phyloP scores from a whole-genome alignment of 2,113 vertebrate species.

The Nyctereutes procyonoides region DNA sequence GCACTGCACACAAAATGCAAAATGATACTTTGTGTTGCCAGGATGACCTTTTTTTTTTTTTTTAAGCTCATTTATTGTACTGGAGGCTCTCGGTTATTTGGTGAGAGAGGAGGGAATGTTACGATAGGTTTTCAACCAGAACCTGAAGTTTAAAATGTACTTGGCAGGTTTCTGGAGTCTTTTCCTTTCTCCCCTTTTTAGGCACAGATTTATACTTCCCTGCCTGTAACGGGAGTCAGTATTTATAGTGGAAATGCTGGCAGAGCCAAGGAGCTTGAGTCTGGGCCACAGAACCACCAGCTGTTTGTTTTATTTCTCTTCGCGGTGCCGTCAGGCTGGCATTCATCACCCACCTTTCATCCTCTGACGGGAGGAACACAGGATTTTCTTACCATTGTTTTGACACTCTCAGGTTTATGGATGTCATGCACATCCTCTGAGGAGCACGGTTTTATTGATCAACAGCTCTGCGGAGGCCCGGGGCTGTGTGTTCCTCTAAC shows the following conservation, averaged over 20 bases:
- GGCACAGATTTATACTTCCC: constrained; percentile 56
- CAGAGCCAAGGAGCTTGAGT: constrained; percentile 24
- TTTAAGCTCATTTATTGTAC: not conserved
- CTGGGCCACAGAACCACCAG: constrained; percentile 64
- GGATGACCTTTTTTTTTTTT: not conserved
- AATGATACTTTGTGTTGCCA: not conserved
- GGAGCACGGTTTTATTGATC: constrained; percentile 83
- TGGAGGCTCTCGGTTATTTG: not conserved
- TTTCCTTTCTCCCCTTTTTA: not conserved
- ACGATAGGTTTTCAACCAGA: not conserved
- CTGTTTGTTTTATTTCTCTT: constrained; percentile 85
- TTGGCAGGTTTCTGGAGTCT: not conserved
- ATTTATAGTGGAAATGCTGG: not conserved
- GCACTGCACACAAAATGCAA: too few species aligned
- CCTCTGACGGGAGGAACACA: constrained; percentile 65
- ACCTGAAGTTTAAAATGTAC: not conserved
- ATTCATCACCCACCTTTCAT: constrained; percentile 82
- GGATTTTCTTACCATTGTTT: constrained; percentile 70
- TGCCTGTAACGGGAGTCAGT: constrained; percentile 65
- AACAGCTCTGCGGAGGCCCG: constrained; percentile 80
- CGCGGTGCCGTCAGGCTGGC: constrained; percentile 77
- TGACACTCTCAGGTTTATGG: constrained; percentile 83
- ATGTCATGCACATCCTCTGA: constrained; percentile 81
- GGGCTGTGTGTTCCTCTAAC: constrained; percentile 73
- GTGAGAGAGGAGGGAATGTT: fast-evolving